Percentiles rank a stretch among this genome's conserved stretches.
Evolutionary conservation across 2,113 vertebrate genomes (phyloP).

Genomic region (Cyphomyrus discorhynchus): DNA sequence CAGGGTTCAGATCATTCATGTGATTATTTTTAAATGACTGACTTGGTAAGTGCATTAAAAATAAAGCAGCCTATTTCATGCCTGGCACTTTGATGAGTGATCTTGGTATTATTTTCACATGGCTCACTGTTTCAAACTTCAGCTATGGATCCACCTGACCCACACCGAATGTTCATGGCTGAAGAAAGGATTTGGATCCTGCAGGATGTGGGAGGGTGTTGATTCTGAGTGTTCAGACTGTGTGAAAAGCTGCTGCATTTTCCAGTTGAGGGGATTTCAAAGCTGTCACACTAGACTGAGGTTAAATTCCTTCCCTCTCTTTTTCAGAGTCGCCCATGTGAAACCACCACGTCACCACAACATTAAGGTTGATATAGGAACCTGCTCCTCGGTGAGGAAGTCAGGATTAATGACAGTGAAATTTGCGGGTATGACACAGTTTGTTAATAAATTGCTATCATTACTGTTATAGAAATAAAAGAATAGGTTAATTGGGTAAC

Average conservation of each 20-base stretch:
- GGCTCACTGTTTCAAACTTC: neutral
- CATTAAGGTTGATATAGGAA: neutral
- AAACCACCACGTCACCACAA: neutral
- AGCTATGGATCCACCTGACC: neutral
- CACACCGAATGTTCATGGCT: neutral
- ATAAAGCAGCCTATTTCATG: neutral
- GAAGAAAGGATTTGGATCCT: neutral
- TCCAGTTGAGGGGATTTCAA: constrained; percentile 11
- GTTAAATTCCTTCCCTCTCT: neutral
- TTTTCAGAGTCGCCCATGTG: neutral
- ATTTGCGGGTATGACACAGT: neutral
- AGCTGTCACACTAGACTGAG: neutral
- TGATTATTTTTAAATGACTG: neutral
- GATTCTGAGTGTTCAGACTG: neutral
- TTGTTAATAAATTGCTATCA: neutral
- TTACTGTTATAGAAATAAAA: neutral
- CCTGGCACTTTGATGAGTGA: neutral
- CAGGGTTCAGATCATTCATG: neutral
- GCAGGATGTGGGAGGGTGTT: neutral
- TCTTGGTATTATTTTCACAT: neutral
- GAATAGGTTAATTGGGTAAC: neutral
- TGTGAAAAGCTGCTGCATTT: constrained; percentile 13
- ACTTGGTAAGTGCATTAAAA: neutral
- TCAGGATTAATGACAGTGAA: neutral
- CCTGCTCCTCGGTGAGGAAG: neutral